Percentiles rank a stretch among this genome's conserved stretches.
phyloP scores from a whole-genome alignment of 2,113 vertebrate genomes.

The Sylvia atricapilla region DNA sequence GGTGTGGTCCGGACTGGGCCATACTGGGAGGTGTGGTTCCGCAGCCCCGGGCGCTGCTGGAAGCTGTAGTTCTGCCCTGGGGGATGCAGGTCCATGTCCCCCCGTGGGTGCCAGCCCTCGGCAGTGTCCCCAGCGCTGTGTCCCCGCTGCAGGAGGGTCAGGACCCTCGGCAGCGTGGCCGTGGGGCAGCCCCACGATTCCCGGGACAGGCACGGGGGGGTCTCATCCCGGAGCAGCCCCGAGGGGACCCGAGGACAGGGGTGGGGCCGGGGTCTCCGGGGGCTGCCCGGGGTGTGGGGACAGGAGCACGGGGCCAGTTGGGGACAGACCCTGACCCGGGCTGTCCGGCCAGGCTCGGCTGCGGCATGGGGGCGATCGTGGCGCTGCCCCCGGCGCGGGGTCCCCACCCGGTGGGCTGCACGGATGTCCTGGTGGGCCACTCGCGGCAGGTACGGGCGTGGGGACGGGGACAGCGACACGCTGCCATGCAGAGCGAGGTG shows the following conservation, averaged over 20 bases:
- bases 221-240: neutral
- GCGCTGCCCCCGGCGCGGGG: conserved; percentile 60
- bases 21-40: neutral
- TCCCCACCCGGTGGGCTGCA: conserved; percentile 66
- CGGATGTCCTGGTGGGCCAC: conserved; percentile 75
- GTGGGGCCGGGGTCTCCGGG: neutral
- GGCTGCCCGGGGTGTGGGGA: neutral
- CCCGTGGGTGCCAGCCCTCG: neutral
- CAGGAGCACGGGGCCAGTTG: neutral
- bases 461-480: neutral
- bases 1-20: neutral
- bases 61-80: neutral
- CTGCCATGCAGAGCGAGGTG: rapidly evolving
- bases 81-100: neutral
- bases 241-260: neutral
- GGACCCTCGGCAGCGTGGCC: neutral
- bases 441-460: conserved; percentile 46
- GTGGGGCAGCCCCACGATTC: neutral
- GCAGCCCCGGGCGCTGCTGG: neutral
- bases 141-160: neutral
- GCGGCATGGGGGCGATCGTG: conserved; percentile 60
- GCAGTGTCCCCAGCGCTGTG: too few relatives aligned
- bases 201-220: rapidly evolving
- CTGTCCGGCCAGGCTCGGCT: neutral
- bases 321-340: rapidly evolving